Evolutionary conservation across 2,113 vertebrate genomes (phyloP).

Genomic region (Atractosteus spatula): DNA sequence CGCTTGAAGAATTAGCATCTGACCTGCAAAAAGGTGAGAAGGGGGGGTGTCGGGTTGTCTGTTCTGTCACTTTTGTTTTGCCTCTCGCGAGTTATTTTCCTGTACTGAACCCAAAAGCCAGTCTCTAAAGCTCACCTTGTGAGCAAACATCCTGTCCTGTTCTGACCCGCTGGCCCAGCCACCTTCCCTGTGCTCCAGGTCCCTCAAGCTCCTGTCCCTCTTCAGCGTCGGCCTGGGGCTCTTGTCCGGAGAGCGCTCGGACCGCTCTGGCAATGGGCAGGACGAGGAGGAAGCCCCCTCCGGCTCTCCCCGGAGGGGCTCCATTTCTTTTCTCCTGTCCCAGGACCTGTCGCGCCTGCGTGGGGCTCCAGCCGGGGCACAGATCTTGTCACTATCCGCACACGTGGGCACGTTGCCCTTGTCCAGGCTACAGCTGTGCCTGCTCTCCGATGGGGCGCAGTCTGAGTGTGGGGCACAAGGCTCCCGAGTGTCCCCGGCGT

Average conservation of each 20-base stretch:
- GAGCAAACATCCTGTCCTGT: conserved; percentile 51
- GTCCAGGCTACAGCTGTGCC: conserved; percentile 33
- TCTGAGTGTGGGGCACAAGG: conserved; percentile 24
- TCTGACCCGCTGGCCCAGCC: conserved; percentile 35
- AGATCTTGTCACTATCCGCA: conserved; percentile 32
- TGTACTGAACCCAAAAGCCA: neutral
- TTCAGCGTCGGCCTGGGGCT: conserved; percentile 50
- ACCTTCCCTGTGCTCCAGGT: conserved; percentile 31
- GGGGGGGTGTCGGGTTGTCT: no score
- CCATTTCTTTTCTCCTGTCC: conserved; percentile 32
- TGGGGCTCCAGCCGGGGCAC: conserved; percentile 34
- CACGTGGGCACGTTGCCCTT: conserved; percentile 28
- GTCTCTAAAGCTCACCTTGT: conserved; percentile 57
- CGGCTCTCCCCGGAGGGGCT: conserved; percentile 39
- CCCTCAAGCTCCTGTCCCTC: conserved; percentile 44
- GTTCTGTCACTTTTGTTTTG: no score
- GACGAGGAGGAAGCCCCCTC: conserved; percentile 7
- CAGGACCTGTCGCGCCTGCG: conserved; percentile 34
- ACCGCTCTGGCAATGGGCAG: neutral
- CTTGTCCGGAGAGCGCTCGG: conserved; percentile 39
- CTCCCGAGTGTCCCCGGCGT: conserved; percentile 1
- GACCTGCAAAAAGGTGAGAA: no score
- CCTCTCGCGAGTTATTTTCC: no score
- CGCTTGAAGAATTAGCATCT: no score
- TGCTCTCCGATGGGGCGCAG: conserved; percentile 33